A percentile compares a stretch with the other conserved stretches of the same genome.
phyloP scores from a whole-genome alignment of 2,888 invertebrate species.

The Thecophora atra region DNA sequence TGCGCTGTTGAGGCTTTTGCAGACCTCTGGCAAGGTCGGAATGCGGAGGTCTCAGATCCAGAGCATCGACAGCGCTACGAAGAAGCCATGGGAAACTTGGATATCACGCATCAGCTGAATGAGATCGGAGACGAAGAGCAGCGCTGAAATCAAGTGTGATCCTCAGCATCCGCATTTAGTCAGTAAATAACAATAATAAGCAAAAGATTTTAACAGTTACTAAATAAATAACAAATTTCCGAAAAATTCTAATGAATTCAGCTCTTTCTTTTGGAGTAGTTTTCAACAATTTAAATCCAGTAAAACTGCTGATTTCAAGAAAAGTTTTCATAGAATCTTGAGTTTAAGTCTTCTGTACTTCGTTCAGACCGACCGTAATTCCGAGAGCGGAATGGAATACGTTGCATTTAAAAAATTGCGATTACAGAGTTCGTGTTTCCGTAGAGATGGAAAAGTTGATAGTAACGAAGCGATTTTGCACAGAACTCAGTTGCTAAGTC shows the following conservation, averaged over 20 bases:
- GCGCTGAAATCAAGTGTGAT: neutral
- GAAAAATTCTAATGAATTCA: too few species aligned
- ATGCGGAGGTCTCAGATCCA: conserved; percentile 56
- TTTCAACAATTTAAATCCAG: neutral
- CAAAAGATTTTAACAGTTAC: too few species aligned
- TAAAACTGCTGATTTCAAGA: neutral
- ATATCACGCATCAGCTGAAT: conserved; percentile 58
- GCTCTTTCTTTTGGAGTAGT: neutral
- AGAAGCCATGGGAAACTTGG: conserved; percentile 55
- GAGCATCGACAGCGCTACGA: conserved; percentile 59
- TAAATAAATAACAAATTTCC: neutral
- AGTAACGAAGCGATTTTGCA: neutral
- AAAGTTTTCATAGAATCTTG: too few species aligned
- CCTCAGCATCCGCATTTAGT: too few species aligned
- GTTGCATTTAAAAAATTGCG: conserved; percentile 4
- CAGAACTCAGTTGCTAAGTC: neutral
- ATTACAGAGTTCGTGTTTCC: conserved; percentile 10
- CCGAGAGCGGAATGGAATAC: conserved; percentile 7
- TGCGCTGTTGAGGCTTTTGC: conserved; percentile 51
- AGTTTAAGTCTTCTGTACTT: too few species aligned
- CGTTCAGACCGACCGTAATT: too few species aligned
- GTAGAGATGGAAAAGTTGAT: neutral
- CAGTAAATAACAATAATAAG: too few species aligned
- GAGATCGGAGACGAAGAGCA: conserved; percentile 52
- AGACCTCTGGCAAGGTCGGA: conserved; percentile 53